Evolutionary conservation across 2,797 vertebrate species (phyloP).

Genomic region (Octomys mimax): DNA sequence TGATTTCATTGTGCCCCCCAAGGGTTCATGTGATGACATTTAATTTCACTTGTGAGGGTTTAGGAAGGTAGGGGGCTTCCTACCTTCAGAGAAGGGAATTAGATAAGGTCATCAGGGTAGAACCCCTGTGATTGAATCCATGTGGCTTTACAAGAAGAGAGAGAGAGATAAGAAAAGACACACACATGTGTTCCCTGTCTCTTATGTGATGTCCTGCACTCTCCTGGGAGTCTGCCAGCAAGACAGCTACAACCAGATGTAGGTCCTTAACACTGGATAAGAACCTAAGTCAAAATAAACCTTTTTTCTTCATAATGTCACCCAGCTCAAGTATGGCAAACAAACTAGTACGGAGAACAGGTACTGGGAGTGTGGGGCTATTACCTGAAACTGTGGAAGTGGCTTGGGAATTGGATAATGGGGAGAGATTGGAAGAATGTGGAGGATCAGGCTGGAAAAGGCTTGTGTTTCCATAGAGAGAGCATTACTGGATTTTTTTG

Average conservation of each 20-base stretch:
- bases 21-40: not conserved
- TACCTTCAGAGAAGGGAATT: not conserved
- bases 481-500: not conserved
- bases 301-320: not conserved
- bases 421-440: not conserved
- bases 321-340: not conserved
- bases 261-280: not conserved
- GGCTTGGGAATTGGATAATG: not conserved
- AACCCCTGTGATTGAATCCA: not conserved
- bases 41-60: not conserved
- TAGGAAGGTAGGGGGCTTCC: not conserved
- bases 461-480: not conserved
- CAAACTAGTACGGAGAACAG: not conserved
- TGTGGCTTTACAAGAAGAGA: not conserved
- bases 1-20: not conserved
- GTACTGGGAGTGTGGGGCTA: not conserved
- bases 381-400: not conserved
- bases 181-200: not conserved
- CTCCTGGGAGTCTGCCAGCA: not conserved
- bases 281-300: not conserved
- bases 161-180: not conserved
- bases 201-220: not conserved
- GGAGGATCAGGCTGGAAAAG: not conserved
- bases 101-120: not conserved
- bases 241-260: not conserved